Conservation (phyloP, 2,797 vertebrate species). For the Protonibea diacanthus region DNA sequence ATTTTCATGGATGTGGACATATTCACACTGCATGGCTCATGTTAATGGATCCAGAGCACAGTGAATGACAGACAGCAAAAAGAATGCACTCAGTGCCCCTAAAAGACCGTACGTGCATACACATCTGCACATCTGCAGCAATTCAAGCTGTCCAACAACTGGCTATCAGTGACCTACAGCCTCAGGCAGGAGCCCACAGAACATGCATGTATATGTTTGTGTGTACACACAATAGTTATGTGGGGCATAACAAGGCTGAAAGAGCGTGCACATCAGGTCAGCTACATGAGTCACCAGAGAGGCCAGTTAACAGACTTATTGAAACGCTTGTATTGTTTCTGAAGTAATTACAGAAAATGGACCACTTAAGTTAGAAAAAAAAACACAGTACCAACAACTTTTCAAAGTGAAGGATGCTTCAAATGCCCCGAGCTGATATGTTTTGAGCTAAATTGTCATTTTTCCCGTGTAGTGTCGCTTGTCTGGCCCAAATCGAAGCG, state of each 20-base stretch:
- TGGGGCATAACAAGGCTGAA: slow-evolving; percentile 13
- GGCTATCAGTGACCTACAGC: slow-evolving; percentile 75
- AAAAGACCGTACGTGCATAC: neutral
- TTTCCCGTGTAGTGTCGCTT: slow-evolving; percentile 50
- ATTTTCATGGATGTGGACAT: slow-evolving; percentile 4
- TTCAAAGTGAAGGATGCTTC: neutral
- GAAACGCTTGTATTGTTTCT: neutral
- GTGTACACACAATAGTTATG: neutral
- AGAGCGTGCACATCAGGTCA: slow-evolving; percentile 42
- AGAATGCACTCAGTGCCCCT: slow-evolving; percentile 17
- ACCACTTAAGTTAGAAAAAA: neutral
- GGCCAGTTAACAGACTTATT: slow-evolving; percentile 19
- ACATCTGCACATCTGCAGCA: slow-evolving; percentile 45
- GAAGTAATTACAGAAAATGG: slow-evolving; percentile 8
- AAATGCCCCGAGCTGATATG: neutral
- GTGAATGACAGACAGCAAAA: slow-evolving; percentile 31
- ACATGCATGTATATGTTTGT: neutral
- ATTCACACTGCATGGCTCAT: neutral
- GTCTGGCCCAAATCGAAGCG: slow-evolving; percentile 52
- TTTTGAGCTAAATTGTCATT: slow-evolving; percentile 14
- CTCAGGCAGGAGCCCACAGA: slow-evolving; percentile 45
- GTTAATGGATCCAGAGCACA: neutral
- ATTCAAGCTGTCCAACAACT: slow-evolving; percentile 45
- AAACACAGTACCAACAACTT: neutral
- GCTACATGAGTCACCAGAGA: slow-evolving; percentile 18